Percentiles rank a stretch among this genome's conserved stretches.
Conservation (phyloP, 2,113 vertebrate genomes). For the Pseudopipra pipra region DNA sequence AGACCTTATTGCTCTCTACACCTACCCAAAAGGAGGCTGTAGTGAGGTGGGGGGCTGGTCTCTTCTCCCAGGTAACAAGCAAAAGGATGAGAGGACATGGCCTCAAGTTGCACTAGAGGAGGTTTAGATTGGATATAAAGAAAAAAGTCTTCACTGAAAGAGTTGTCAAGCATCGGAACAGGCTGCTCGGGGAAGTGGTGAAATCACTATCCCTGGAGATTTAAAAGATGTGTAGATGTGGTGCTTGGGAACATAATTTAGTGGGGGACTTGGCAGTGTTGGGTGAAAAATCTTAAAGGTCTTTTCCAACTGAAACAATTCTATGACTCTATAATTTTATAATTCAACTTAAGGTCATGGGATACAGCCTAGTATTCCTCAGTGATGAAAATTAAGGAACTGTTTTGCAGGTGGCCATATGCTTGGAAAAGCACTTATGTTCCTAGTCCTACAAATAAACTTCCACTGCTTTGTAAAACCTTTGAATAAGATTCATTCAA, state of each 20-base stretch:
- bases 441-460: not conserved
- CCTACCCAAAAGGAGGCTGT: not conserved
- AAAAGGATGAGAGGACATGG: not conserved
- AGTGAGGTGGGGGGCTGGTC: too few species aligned
- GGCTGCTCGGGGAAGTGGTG: not conserved
- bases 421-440: not conserved
- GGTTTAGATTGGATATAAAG: not conserved
- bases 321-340: not conserved
- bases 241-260: not conserved
- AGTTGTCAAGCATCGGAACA: fast-evolving
- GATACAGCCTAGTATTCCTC: not conserved
- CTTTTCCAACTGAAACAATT: not conserved
- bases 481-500: not conserved
- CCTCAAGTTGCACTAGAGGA: not conserved
- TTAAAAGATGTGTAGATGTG: not conserved
- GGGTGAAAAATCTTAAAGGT: not conserved
- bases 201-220: not conserved
- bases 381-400: not conserved
- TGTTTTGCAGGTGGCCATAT: not conserved
- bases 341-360: not conserved
- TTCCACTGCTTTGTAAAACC: not conserved
- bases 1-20: not conserved
- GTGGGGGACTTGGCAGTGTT: not conserved
- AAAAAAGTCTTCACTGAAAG: not conserved
- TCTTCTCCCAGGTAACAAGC: not conserved